Evolutionary conservation across 2,888 invertebrate genomes (phyloP).

Genomic region (Microplitis manilae): DNA sequence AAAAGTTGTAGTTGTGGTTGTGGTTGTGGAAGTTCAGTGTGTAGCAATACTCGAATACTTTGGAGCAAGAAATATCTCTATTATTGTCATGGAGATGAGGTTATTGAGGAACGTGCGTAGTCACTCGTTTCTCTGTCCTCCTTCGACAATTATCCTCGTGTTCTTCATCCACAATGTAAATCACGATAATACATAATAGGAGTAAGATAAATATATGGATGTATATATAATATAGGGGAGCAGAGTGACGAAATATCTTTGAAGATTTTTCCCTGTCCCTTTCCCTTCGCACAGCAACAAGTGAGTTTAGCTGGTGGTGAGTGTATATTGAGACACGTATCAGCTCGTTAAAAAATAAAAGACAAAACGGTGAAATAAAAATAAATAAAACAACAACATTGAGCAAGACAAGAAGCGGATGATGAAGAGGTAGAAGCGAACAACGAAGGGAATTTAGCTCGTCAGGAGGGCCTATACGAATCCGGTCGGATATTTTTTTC

Average conservation of each 20-base stretch:
- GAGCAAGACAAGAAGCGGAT: constrained; percentile 35
- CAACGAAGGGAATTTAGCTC: constrained; percentile 14
- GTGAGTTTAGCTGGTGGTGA: not conserved
- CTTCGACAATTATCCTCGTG: not conserved
- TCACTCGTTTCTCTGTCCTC: not conserved
- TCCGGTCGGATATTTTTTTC: constrained; percentile 34
- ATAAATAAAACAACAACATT: constrained; percentile 26
- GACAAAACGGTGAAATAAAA: constrained; percentile 15
- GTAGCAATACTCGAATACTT: not conserved
- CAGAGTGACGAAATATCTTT: not conserved
- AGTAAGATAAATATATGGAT: not conserved
- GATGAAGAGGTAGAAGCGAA: constrained; percentile 43
- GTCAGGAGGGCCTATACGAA: constrained; percentile 33
- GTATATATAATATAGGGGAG: not conserved
- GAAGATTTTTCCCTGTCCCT: not conserved
- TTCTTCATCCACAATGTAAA: not conserved
- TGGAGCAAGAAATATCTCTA: constrained; percentile 63
- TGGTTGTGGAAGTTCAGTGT: not conserved
- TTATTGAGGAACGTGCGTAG: not conserved
- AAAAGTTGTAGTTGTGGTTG: not conserved
- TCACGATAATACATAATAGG: too few species aligned
- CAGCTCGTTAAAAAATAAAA: constrained; percentile 16
- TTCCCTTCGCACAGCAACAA: too few species aligned
- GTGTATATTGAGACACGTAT: constrained; percentile 38
- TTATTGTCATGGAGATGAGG: constrained; percentile 68